These are phyloP conservation scores for Drosophila atroscutellata DNA, from an alignment of 2,888 invertebrate species.

Conservation along the genomic window DNA sequence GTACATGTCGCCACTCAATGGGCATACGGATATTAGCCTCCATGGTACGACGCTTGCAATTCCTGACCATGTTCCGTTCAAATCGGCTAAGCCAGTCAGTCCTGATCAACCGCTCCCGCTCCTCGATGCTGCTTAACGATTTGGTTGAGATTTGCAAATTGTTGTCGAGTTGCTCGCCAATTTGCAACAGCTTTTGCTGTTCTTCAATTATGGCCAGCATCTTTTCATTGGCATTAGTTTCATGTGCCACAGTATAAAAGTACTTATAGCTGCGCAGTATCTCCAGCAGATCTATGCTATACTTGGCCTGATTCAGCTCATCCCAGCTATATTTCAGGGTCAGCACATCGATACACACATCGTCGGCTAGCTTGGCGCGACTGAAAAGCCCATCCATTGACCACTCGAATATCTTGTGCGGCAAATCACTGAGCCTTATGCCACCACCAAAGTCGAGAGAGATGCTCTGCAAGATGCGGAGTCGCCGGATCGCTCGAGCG, in stretches of 20 bases:
- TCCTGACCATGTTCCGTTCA: neutral
- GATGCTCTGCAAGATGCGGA: constrained; percentile 23
- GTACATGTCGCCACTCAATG: constrained; percentile 48
- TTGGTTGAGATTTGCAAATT: neutral
- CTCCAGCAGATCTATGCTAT: constrained; percentile 41
- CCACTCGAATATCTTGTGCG: constrained; percentile 46
- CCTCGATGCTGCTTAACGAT: neutral
- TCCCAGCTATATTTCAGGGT: neutral
- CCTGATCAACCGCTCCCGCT: neutral
- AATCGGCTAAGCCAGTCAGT: neutral
- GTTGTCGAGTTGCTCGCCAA: constrained; percentile 23
- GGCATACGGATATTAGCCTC: constrained; percentile 10
- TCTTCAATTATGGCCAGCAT: constrained; percentile 28
- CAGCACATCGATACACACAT: constrained; percentile 43
- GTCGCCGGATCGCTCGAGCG: constrained; percentile 2
- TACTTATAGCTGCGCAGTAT: constrained; percentile 29
- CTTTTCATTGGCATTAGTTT: neutral
- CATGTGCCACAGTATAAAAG: constrained; percentile 21
- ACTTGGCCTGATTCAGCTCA: constrained; percentile 36
- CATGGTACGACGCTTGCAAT: neutral
- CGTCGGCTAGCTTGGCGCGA: constrained; percentile 25
- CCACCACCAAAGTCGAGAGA: neutral
- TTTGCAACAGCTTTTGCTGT: constrained; percentile 28
- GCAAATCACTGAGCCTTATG: constrained; percentile 16
- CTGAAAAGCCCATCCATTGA: constrained; percentile 32